Conservation (phyloP, 1,140 invertebrate genomes). For the Archegozetes longisetosus region DNA sequence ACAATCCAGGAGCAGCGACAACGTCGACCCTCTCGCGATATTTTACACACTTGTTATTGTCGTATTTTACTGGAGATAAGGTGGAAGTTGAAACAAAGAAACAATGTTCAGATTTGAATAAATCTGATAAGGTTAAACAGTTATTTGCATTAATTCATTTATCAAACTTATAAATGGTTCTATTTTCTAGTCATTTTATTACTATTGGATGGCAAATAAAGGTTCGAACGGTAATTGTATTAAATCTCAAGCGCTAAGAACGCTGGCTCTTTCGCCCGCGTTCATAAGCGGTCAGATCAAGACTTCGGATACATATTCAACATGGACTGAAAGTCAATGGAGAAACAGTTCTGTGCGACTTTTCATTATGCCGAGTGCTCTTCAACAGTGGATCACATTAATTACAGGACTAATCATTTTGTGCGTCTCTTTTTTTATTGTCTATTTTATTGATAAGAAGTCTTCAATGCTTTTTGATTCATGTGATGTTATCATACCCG, state of each 20-base stretch:
- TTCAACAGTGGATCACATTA: constrained; percentile 47
- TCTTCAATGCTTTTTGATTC: constrained; percentile 43
- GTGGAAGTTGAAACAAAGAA: not conserved
- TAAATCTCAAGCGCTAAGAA: constrained; percentile 51
- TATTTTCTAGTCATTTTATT: constrained; percentile 20
- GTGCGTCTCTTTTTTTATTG: constrained; percentile 43
- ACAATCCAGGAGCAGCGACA: constrained; percentile 17
- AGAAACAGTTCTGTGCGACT: constrained; percentile 49
- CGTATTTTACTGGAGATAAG: not conserved
- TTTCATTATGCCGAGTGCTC: constrained; percentile 53
- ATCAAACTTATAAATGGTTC: not conserved
- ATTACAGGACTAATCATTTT: constrained; percentile 44
- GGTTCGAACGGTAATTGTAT: constrained; percentile 49
- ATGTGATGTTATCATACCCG: not conserved
- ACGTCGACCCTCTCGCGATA: constrained; percentile 20
- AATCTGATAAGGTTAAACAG: not conserved
- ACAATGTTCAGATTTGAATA: not conserved
- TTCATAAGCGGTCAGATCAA: constrained; percentile 35
- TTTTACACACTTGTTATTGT: not conserved
- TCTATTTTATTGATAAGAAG: constrained; percentile 48
- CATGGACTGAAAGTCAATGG: constrained; percentile 87
- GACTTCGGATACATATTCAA: constrained; percentile 51
- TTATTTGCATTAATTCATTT: not conserved
- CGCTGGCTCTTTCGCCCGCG: constrained; percentile 57
- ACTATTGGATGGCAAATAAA: constrained; percentile 35